Base-by-base conservation (phyloP, 2,797 vertebrate species). In the Geotrypetes seraphini region DNA sequence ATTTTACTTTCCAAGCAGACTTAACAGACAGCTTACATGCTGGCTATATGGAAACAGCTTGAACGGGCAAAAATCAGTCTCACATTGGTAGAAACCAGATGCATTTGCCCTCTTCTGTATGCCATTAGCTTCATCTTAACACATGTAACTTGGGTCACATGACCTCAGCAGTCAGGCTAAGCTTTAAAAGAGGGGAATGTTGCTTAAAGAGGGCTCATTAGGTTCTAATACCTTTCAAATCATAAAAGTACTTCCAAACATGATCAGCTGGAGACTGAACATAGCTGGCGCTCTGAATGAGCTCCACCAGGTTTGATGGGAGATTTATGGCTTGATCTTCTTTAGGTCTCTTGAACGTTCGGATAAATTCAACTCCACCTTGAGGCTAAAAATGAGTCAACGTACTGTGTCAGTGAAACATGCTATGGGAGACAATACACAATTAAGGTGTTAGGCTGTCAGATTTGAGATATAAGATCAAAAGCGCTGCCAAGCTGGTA, bases 141-240 rank as follows among this genome's bases (percentile, higher is more conserved):
- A n/a, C n/a, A n/a, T n/a, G n/a, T n/a, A n/a, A n/a, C n/a, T n/a
- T n/a, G n/a, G n/a, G n/a, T n/a, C n/a, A n/a, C n/a, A n/a, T n/a
- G n/a, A n/a, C n/a, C n/a, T n/a, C n/a, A n/a, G n/a, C n/a, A n/a
- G n/a, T n/a, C n/a, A n/a, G n/a, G n/a, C n/a, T n/a, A n/a, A n/a
- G n/a, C n/a, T n/a, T n/a, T n/a, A n/a, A n/a, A n/a, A n/a, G n/a
- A n/a, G n/a, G n/a, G n/a, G n/a, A n/a, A n/a, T n/a, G n/a, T n/a
- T n/a, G n/a, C n/a, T n/a, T n/a, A n/a, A n/a, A n/a, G n/a, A n/a
- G n/a, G n/a, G n/a, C n/a, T n/a, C n/a, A n/a, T n/a, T n/a, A n/a
- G n/a, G n/a, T n/a, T n/a, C n/a, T n/a, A 10, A 5, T 63, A 79
- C 71, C 68, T 77, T 64, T 72, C 36, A 81, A 63, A 22, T 77